Percentiles rank a stretch among this genome's conserved stretches.
Evolutionary conservation across 1,140 invertebrate species (phyloP).

Genomic region (Solen grandis): DNA sequence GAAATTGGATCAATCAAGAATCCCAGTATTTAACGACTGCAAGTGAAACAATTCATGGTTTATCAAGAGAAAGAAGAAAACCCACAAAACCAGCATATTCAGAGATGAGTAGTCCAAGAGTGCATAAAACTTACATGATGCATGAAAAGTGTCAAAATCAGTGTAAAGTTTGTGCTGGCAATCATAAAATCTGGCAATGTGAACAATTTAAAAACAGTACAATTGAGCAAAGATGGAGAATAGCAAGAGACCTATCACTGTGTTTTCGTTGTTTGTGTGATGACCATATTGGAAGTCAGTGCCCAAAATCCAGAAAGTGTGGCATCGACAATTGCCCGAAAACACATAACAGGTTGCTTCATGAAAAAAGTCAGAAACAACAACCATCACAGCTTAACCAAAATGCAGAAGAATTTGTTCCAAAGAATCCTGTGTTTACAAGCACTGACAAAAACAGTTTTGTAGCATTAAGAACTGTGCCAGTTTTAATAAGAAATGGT

Average conservation of each 20-base stretch:
- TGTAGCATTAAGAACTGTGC: conserved; percentile 3
- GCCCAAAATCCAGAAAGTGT: background rate
- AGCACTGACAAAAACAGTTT: background rate
- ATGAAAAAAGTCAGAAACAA: background rate
- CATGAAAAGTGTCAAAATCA: background rate
- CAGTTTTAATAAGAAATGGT: background rate
- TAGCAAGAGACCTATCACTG: background rate
- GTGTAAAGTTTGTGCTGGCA: background rate
- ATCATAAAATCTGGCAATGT: background rate
- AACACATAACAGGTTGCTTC: background rate
- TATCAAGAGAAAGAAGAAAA: background rate
- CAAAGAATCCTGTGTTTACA: background rate
- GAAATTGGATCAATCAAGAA: conserved; percentile 6
- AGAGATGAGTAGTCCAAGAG: too few species aligned
- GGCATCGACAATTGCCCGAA: background rate
- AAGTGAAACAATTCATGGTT: background rate
- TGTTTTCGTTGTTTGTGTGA: background rate
- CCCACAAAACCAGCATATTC: background rate
- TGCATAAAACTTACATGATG: too few species aligned
- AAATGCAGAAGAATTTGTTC: background rate
- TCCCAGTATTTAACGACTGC: conserved; percentile 9
- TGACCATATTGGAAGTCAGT: background rate
- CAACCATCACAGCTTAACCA: background rate
- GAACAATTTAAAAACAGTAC: background rate
- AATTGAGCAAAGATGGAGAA: background rate